Base-by-base conservation (phyloP, 2,888 invertebrate species). In the Tachina lurida region DNA sequence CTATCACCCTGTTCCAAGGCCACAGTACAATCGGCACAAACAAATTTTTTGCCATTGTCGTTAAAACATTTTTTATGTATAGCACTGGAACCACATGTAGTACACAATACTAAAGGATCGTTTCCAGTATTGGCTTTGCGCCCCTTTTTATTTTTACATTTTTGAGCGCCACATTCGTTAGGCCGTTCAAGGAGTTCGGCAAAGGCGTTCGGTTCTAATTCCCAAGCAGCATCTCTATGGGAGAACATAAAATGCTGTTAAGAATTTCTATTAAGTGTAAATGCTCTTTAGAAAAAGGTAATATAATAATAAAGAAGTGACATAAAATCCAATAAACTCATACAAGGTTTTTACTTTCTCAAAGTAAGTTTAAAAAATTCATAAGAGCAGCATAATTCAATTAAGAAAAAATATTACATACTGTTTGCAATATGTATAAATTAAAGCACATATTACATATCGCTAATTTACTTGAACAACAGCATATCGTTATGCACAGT, bases 191-290 rank as follows among this genome's bases (percentile, higher is more conserved):
- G 93, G 56, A 97, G 94, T 81, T 96, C 97, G 0, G 94, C 93
- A 92, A 94, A 97, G 0, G 97, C 97, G 89, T 96, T 95, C 2
- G 96, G 96, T 86, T 94, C 95, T 13, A 94, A 89, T 90, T 97
- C 97, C 97, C 97, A 97, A 0, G 96, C 95, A 0, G 97, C 97
- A 91, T 97, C 97, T 88, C 96, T 96, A 91, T 13, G 89, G 88
- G 84, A 84, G 76, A 31, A 12, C 8, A 22, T 31, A 31, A 3
- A 22, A 2, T 22, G 1, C 3, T 22, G 22, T 22, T 22, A 22
- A 31, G 31, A 31, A 31, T 31, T 31, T 31, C 31, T 31, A 31
- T 31, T 31, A 31, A 31, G 7, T 31, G 31, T 31, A 7, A 31
- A 0, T 31, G 31, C 4, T 31, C 31, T 31, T 0, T 31, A 31